Conservation (phyloP, 2,888 invertebrate genomes). For the Junonia oenone region DNA sequence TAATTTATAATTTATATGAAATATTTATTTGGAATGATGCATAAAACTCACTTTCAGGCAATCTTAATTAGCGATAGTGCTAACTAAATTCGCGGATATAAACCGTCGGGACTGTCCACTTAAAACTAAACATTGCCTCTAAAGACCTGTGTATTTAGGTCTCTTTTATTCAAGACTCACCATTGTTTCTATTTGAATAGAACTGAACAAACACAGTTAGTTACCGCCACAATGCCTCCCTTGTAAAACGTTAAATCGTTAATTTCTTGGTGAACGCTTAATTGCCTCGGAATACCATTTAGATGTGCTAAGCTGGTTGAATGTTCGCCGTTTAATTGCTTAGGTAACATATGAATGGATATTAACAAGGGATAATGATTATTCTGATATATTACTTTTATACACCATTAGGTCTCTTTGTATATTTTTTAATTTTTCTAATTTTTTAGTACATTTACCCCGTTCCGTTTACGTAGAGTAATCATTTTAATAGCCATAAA, state of each 20-base stretch:
- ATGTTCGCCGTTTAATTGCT: neutral
- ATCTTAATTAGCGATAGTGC: neutral
- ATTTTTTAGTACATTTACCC: too few species aligned
- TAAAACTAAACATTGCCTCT: conserved; percentile 25
- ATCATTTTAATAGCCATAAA: too few species aligned
- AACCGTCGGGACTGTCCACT: conserved; percentile 25
- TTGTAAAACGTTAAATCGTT: conserved; percentile 27
- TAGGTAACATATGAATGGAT: neutral
- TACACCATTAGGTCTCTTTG: too few species aligned
- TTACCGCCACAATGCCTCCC: conserved; percentile 25
- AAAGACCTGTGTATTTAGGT: conserved; percentile 26
- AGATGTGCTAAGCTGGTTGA: conserved; percentile 5
- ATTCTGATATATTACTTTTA: neutral
- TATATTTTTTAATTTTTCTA: too few species aligned
- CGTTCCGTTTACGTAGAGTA: too few species aligned
- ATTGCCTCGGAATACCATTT: conserved; percentile 25
- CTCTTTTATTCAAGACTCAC: conserved; percentile 22
- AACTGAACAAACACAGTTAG: conserved; percentile 27
- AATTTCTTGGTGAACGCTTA: conserved; percentile 25
- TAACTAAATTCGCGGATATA: conserved; percentile 11
- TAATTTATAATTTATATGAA: too few species aligned
- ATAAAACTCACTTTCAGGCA: neutral
- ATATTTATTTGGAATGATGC: neutral
- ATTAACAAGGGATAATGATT: neutral
- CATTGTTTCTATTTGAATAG: conserved; percentile 30